These are phyloP conservation scores for Frankliniella intonsa DNA, from an alignment of 2,888 invertebrate species.

Conservation along the genomic window DNA sequence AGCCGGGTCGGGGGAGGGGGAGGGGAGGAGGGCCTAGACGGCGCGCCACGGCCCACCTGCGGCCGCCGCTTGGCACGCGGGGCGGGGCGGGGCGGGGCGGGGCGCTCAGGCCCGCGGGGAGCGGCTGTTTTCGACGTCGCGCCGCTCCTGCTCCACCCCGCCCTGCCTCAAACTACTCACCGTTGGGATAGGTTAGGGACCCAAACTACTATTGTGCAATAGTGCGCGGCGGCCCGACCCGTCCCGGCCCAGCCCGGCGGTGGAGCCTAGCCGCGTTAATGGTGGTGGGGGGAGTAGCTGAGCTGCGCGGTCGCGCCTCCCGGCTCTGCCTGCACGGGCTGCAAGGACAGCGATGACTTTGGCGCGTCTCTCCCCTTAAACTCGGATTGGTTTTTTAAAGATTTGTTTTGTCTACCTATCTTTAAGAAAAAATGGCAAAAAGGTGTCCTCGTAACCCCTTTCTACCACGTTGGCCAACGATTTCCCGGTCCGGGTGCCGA, in stretches of 20 bases:
- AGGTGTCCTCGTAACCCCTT: too few species aligned
- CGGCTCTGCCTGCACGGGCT: too few species aligned
- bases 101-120: too few species aligned
- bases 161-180: background rate
- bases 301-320: too few species aligned
- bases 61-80: background rate
- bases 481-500: background rate
- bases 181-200: background rate
- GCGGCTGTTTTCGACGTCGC: background rate
- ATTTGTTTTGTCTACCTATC: too few species aligned
- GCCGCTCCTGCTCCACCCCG: background rate
- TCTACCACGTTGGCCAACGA: background rate
- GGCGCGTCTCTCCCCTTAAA: too few species aligned
- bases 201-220: slow-evolving; percentile 19
- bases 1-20: background rate
- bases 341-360: too few species aligned
- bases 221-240: background rate
- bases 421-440: too few species aligned
- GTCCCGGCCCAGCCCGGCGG: background rate
- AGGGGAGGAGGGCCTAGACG: background rate
- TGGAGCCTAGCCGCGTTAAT: too few species aligned
- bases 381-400: too few species aligned
- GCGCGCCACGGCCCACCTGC: background rate
- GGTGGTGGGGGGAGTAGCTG: background rate
- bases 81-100: too few species aligned